phyloP scores from a whole-genome alignment of 2,888 invertebrate species.

The Yponomeuta evonymella region DNA sequence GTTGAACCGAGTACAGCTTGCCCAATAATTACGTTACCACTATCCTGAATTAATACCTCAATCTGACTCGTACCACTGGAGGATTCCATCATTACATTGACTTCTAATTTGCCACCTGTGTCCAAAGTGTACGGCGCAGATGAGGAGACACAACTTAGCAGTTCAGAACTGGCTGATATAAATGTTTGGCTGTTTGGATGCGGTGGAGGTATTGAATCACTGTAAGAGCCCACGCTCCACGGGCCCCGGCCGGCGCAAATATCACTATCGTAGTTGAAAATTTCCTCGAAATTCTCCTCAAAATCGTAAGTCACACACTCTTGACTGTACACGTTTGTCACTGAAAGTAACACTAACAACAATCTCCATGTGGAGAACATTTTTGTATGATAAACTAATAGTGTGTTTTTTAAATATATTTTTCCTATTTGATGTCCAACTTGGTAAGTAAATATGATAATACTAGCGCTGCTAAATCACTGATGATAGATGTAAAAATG shows the following conservation, averaged over 20 bases:
- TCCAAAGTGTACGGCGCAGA: slow-evolving; percentile 31
- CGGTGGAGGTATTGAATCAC: slow-evolving; percentile 27
- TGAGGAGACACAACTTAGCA: slow-evolving; percentile 30
- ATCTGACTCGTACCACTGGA: slow-evolving; percentile 29
- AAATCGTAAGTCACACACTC: slow-evolving; percentile 41
- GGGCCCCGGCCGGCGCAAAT: slow-evolving; percentile 26
- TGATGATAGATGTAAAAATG: background rate
- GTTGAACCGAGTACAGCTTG: slow-evolving; percentile 14
- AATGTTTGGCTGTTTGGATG: slow-evolving; percentile 28
- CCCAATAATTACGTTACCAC: slow-evolving; percentile 25
- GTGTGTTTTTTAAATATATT: too few species aligned
- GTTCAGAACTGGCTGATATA: slow-evolving; percentile 28
- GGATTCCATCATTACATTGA: slow-evolving; percentile 37
- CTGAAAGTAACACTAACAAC: too few species aligned
- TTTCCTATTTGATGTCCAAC: too few species aligned
- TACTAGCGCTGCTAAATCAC: slow-evolving; percentile 18
- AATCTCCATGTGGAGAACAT: too few species aligned
- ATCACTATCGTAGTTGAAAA: slow-evolving; percentile 31
- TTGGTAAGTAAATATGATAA: too few species aligned
- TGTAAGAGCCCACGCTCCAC: slow-evolving; percentile 36
- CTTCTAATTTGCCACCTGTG: slow-evolving; percentile 37
- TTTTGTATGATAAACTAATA: too few species aligned
- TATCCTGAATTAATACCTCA: slow-evolving; percentile 30
- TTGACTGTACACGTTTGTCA: slow-evolving; percentile 30
- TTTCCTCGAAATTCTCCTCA: slow-evolving; percentile 32